A percentile compares a stretch with the other conserved stretches of the same genome.
Evolutionary conservation across 1,140 invertebrate genomes (phyloP).

Genomic region (Trichomalopsis sarcophagae): DNA sequence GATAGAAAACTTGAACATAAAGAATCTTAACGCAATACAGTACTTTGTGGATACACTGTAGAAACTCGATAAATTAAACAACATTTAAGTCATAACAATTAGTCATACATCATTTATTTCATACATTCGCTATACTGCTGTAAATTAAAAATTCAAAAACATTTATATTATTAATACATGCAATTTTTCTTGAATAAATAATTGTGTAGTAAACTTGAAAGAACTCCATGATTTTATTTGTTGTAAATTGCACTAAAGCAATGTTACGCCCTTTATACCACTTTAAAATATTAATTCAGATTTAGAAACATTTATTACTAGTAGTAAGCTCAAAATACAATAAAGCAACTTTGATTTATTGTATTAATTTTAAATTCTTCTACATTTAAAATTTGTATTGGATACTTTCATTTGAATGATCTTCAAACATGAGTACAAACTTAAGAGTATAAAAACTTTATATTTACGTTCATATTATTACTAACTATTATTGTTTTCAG

Average conservation of each 20-base stretch:
- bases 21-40: conserved; percentile 12
- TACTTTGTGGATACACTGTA: conserved; percentile 1
- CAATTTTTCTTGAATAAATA: conserved; percentile 41
- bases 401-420: background rate
- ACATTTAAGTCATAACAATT: background rate
- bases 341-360: background rate
- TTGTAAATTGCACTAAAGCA: background rate
- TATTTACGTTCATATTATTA: conserved; percentile 1
- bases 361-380: background rate
- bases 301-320: background rate
- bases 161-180: conserved; percentile 39
- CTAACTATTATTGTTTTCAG: conserved; percentile 48
- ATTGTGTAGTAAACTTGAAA: conserved; percentile 27
- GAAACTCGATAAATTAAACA: background rate
- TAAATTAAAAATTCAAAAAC: conserved; percentile 23
- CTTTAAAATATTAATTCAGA: background rate
- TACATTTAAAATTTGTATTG: background rate
- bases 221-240: background rate
- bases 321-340: background rate
- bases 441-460: background rate
- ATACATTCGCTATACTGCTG: conserved; percentile 40
- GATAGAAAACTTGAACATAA: conserved; percentile 23
- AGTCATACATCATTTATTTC: conserved; percentile 20
- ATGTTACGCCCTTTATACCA: conserved; percentile 15
- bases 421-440: background rate